A percentile compares a stretch with the other conserved stretches of the same genome.
These are phyloP conservation scores for Aratinga solstitialis DNA, from an alignment of 2,797 vertebrate genomes.

Conservation along the genomic window DNA sequence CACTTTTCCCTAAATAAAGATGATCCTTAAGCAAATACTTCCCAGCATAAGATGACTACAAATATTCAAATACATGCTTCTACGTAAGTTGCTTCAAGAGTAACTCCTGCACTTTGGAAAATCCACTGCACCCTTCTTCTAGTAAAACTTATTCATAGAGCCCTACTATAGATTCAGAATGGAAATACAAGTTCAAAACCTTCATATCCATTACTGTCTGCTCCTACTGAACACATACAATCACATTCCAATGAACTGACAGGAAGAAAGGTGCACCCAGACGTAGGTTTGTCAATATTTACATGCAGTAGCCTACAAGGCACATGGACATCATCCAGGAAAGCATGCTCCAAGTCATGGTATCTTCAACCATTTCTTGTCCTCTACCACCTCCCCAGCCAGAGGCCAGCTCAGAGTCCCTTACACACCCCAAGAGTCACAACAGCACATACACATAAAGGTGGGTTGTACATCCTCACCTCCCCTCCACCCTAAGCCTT, in stretches of 20 bases:
- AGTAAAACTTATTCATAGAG: background rate
- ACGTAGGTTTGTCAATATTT: conserved; percentile 35
- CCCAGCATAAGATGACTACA: background rate
- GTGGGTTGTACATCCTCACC: background rate
- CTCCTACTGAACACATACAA: background rate
- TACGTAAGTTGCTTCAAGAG: background rate
- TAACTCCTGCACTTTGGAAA: background rate
- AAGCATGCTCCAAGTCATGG: background rate
- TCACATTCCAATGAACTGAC: conserved; percentile 21
- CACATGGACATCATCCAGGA: background rate
- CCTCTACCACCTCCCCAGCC: background rate
- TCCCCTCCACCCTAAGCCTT: background rate
- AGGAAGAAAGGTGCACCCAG: background rate
- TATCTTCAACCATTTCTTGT: background rate
- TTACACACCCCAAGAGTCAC: background rate
- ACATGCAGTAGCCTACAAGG: background rate
- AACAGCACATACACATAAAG: background rate
- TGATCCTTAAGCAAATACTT: background rate
- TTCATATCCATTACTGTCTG: background rate
- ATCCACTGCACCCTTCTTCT: background rate
- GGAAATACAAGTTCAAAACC: background rate
- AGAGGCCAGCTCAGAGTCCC: background rate
- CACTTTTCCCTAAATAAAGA: background rate
- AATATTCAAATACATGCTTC: background rate
- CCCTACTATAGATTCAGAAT: background rate